These are phyloP conservation scores for Rafetus swinhoei DNA, from an alignment of 2,113 vertebrate species.

Conservation along the genomic window DNA sequence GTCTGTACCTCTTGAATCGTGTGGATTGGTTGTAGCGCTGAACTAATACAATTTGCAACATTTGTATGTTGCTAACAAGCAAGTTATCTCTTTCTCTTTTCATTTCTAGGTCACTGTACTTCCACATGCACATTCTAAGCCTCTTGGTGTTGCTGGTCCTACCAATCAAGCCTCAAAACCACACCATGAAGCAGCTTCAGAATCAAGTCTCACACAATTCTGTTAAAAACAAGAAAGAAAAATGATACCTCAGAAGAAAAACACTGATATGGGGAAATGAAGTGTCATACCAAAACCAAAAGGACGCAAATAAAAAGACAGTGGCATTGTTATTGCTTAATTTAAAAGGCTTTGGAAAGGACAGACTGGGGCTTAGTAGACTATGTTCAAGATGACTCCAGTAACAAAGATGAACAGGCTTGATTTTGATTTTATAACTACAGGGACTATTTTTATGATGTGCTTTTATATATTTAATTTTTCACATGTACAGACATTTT, in stretches of 20 bases:
- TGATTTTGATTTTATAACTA: constrained; percentile 45
- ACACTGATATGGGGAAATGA: neutral
- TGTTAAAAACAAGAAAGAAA: constrained; percentile 66
- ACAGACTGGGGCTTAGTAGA: constrained; percentile 47
- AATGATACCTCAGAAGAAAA: constrained; percentile 63
- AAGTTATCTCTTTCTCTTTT: constrained; percentile 43
- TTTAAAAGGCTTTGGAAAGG: constrained; percentile 48
- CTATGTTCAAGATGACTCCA: constrained; percentile 12
- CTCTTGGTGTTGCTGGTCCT: constrained; percentile 85
- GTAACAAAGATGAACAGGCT: constrained; percentile 49
- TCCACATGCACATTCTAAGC: constrained; percentile 91
- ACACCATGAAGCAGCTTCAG: constrained; percentile 36
- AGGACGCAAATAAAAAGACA: neutral
- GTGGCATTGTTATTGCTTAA: constrained; percentile 24
- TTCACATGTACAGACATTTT: constrained; percentile 51
- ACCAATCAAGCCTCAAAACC: constrained; percentile 68
- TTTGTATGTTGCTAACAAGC: neutral
- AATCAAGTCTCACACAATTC: constrained; percentile 58
- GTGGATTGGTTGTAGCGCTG: neutral
- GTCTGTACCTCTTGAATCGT: neutral
- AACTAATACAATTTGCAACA: neutral
- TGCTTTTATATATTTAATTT: constrained; percentile 73
- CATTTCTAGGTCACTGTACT: constrained; percentile 91
- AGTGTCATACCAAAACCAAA: neutral
- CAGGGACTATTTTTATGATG: constrained; percentile 75